Base-by-base conservation (phyloP, 2,113 vertebrate genomes). In the Nerophis lumbriciformis region DNA sequence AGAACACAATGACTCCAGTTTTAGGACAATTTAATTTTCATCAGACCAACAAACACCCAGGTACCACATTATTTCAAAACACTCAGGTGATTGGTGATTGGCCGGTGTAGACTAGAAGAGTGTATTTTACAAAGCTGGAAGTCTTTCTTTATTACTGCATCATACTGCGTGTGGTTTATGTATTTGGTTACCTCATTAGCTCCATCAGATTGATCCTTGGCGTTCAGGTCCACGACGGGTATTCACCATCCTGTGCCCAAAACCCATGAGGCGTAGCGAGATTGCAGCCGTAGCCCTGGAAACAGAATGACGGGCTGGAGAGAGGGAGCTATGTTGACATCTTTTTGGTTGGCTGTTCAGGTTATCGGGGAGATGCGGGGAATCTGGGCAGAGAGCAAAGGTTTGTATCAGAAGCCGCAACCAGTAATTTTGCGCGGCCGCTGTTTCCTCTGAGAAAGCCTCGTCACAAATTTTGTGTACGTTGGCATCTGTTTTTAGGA, bases 201-300 rank as follows among this genome's bases (percentile, higher is more conserved):
- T 53, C 12, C 35, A 35, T 37, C 35, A 15, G 35, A 37, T 54
- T 37, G 5, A 37, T 65, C 38, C 38, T 62, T 56, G 79, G 62
- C 51, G 61, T 5, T 66, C 69, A 68, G 83, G 75, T 86, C 81
- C 81, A 80, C 77, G 63, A 80, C 80, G 63, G 72, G 68, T 81
- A 81, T 86, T 80, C 71, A 80, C 81, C 49, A 63, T 71, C 61
- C 73, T 86, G 76, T 78, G 78, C 84, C 79, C 79, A 66, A 78
- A 74, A 81, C 76, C 78, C 72, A 81, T 69, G 61, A 83, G 83
- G 80, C 82, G 83, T 53, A 50, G 82, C 79, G 85, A 88, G 80
- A 87, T 86, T 85, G 82, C 82, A 61, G 61, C 76, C 68, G 87
- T 88, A 85, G 69, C 85, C 81, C 81, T 78, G 75, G 85, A 60